These are phyloP conservation scores for Manis crassicaudata DNA, from an alignment of 2,797 vertebrate genomes.

Conservation along the genomic window DNA sequence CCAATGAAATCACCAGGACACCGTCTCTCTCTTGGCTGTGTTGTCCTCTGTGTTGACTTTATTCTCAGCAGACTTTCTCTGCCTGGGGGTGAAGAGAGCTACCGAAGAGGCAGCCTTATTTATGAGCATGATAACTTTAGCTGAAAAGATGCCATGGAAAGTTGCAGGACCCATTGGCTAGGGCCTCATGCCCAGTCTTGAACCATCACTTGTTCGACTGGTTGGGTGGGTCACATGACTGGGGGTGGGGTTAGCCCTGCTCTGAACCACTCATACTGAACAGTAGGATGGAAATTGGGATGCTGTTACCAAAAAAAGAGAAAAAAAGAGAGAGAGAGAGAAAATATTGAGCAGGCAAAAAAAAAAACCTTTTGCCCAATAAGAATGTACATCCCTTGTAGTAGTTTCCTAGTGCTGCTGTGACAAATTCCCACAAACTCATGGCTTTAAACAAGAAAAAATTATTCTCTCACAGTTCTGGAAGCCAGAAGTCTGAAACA, in stretches of 20 bases:
- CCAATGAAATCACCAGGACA: neutral
- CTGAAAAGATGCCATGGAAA: neutral
- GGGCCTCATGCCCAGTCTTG: neutral
- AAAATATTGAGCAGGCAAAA: neutral
- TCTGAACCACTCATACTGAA: neutral
- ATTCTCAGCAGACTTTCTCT: neutral
- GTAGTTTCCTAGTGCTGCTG: neutral
- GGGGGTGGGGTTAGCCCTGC: neutral
- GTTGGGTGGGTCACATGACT: neutral
- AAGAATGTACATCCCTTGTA: neutral
- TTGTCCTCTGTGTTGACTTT: neutral
- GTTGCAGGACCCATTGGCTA: neutral
- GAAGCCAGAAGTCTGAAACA: neutral
- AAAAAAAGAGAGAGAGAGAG: neutral
- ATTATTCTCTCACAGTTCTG: neutral
- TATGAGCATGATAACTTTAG: neutral
- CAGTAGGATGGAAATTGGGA: neutral
- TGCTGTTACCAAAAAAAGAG: neutral
- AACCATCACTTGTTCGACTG: neutral
- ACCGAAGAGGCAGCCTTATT: neutral
- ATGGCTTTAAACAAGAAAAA: neutral
- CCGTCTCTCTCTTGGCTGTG: neutral
- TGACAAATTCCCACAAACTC: neutral
- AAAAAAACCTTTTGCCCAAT: neutral
- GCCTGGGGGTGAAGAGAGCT: neutral